Conservation (phyloP, 35 echinoderm and acorn worm genomes). For the Lytechinus variegatus region DNA sequence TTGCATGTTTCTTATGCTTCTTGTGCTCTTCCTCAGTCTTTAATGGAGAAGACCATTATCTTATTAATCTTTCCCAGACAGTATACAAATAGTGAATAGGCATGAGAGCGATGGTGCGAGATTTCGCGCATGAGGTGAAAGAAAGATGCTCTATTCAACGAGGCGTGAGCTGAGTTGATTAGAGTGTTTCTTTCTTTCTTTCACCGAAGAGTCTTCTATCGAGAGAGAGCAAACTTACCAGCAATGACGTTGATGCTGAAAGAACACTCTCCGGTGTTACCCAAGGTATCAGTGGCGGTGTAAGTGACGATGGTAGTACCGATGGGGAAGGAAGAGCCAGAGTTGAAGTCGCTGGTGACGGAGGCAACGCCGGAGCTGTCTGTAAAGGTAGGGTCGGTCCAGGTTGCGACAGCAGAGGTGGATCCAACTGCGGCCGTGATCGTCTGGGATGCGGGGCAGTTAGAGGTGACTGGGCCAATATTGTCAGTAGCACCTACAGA, state of each 20-base stretch:
- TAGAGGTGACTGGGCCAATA: background rate
- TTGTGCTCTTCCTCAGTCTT: too few relatives aligned
- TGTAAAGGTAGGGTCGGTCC: background rate
- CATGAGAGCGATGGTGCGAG: too few relatives aligned
- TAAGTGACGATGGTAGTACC: background rate
- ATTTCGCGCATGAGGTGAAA: too few relatives aligned
- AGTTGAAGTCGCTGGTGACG: background rate
- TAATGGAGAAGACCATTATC: too few relatives aligned
- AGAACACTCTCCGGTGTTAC: background rate
- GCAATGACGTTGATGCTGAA: background rate
- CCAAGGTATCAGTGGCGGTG: background rate
- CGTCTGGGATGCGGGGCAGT: background rate
- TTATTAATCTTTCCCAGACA: too few relatives aligned
- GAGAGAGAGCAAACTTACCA: background rate
- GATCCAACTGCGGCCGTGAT: background rate
- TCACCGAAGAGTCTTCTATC: too few relatives aligned
- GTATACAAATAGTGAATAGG: too few relatives aligned
- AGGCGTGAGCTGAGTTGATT: too few relatives aligned
- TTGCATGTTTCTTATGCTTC: too few relatives aligned
- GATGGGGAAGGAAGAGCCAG: background rate
- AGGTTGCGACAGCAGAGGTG: background rate
- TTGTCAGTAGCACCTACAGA: background rate
- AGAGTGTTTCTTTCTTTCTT: too few relatives aligned
- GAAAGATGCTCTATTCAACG: too few relatives aligned
- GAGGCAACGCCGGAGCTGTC: background rate